A percentile compares a stretch with the other conserved stretches of the same genome.
Evolutionary conservation across 2,797 vertebrate genomes (phyloP).

Genomic region (Otolemur crassicaudatus): DNA sequence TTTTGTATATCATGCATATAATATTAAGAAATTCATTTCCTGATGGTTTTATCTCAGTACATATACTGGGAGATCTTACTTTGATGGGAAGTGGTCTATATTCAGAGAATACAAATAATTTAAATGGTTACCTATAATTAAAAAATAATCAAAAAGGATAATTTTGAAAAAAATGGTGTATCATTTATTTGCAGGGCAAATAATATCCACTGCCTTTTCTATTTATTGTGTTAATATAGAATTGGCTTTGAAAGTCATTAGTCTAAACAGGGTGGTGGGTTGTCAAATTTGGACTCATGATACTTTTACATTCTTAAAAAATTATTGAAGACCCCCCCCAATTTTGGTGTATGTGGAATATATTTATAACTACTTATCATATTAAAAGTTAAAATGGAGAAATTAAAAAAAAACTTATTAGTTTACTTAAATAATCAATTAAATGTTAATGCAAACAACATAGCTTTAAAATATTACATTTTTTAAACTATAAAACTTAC

Average conservation of each 20-base stretch:
- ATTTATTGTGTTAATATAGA: background rate
- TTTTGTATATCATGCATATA: background rate
- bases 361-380: background rate
- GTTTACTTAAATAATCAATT: slow-evolving; percentile 21
- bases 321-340: background rate
- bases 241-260: background rate
- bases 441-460: background rate
- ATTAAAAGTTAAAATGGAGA: slow-evolving; percentile 33
- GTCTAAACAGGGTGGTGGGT: background rate
- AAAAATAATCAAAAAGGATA: slow-evolving; percentile 27
- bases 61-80: background rate
- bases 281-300: slow-evolving; percentile 16
- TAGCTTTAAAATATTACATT: background rate
- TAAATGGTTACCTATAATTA: slow-evolving; percentile 45
- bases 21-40: background rate
- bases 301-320: background rate
- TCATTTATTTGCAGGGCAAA: background rate
- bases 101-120: background rate
- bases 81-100: slow-evolving; percentile 2
- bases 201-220: background rate
- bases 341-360: slow-evolving; percentile 1
- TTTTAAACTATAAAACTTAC: background rate
- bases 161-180: slow-evolving; percentile 19
- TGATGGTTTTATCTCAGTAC: background rate
- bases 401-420: background rate